phyloP scores from a whole-genome alignment of 2,888 invertebrate species.

The Disparrhopalites patrizii region DNA sequence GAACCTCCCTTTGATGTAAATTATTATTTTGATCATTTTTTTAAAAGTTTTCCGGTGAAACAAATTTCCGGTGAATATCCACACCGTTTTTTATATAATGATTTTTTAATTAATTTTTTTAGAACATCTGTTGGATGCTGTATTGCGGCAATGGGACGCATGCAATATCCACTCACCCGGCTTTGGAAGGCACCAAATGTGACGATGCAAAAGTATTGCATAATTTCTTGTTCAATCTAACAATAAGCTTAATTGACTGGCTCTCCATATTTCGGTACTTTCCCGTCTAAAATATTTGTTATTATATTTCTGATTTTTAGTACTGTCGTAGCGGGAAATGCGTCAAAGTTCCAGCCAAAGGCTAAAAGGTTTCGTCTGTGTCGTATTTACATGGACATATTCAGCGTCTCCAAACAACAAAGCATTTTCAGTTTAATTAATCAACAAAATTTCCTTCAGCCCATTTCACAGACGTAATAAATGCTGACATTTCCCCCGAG shows the following conservation, averaged over 20 bases:
- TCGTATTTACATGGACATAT: too few species aligned
- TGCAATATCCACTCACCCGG: constrained; percentile 52
- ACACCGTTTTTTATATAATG: not conserved
- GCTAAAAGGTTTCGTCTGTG: too few species aligned
- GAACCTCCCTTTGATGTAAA: constrained; percentile 50
- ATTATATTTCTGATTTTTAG: not conserved
- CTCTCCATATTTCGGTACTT: not conserved
- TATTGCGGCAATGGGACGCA: constrained; percentile 51
- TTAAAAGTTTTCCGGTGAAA: too few species aligned
- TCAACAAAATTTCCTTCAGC: too few species aligned
- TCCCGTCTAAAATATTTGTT: not conserved
- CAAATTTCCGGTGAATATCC: not conserved
- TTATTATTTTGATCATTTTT: too few species aligned
- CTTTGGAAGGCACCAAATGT: constrained; percentile 52
- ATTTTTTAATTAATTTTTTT: not conserved
- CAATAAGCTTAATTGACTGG: not conserved
- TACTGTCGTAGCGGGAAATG: constrained; percentile 4
- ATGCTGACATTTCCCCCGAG: too few species aligned
- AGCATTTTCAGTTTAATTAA: too few species aligned
- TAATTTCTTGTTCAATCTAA: too few species aligned
- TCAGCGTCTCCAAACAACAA: too few species aligned
- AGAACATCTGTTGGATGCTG: constrained; percentile 51
- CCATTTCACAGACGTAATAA: too few species aligned
- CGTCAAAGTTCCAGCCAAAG: too few species aligned
- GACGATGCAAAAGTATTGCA: constrained; percentile 46